Base-by-base conservation (phyloP, 1,140 invertebrate genomes). In the Melitaea cinxia region DNA sequence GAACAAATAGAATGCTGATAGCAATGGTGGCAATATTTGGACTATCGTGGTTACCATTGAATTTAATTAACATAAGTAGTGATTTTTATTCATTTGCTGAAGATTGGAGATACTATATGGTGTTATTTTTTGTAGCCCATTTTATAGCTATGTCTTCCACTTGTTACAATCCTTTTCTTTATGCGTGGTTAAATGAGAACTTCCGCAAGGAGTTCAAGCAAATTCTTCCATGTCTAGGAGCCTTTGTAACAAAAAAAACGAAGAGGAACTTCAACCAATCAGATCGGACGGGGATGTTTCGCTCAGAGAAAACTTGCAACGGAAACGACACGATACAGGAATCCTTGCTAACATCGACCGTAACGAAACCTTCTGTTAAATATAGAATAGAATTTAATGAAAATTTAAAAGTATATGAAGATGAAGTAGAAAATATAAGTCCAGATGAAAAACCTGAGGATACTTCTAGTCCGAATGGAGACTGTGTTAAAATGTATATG, bases 141-240 rank as follows among this genome's bases (percentile, higher is more conserved):
- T 95, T 97, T n/a, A 94, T 99, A 53, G 98, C 98, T 45, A 99
- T 99, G 97, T 97, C 94, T 53, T 98, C 97, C 4, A 98, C 97
- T 0, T 98, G 97, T 82, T 99, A 98, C 90, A 99, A 99, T 89
- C 97, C 98, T 0, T 94, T 94, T 68, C 82, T 94, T 76, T 99
- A 99, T 88, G 98, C 98, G 15, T 99, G 98, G 98, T 94, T 99
- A 81, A 99, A 99, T 88, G 98, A 99, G 68, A 99, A 98, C 89
- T 99, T 99, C 83, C 94, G 97, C 33, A 98, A 99, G 86, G 97
- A 99, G 85, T 99, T 99, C 83, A 97, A 97, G 66, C 93, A 96
- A 54, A 85, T 85, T 14, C 85, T 96, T 61, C 95, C 95, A 6
- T 96, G 95, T 84, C 95, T 96, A 69, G 91, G 89, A 60, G 87